phyloP scores from a whole-genome alignment of 2,113 vertebrate species.

The Castor canadensis region DNA sequence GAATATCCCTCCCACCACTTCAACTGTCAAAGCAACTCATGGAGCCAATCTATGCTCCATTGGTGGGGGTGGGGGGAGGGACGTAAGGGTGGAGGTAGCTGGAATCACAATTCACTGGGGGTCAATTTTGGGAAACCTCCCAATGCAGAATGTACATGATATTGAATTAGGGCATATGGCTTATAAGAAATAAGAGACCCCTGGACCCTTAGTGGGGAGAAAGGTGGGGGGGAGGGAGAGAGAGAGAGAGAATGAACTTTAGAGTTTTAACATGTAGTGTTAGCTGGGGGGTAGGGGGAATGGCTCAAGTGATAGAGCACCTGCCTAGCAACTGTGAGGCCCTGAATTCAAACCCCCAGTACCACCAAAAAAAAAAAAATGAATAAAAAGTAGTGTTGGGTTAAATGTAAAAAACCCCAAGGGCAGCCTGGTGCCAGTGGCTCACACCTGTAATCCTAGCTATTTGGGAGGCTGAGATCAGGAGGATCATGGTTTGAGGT shows the following conservation, averaged over 20 bases:
- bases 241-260: not conserved
- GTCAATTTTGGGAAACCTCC: not conserved
- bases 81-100: not conserved
- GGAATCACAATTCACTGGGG: not conserved
- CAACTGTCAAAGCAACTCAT: not conserved
- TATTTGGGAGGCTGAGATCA: too few species aligned
- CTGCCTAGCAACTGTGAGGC: too few species aligned
- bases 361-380: too few species aligned
- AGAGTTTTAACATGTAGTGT: not conserved
- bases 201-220: too few species aligned
- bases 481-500: too few species aligned
- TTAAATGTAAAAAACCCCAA: too few species aligned
- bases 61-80: not conserved
- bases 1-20: not conserved
- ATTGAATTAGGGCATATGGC: not conserved
- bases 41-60: fast-evolving
- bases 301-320: too few species aligned
- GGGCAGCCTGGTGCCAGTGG: too few species aligned
- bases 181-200: not conserved
- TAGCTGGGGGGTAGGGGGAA: too few species aligned
- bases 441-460: too few species aligned
- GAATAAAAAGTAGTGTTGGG: too few species aligned
- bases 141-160: not conserved
- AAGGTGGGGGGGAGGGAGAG: not conserved
- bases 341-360: too few species aligned